These are phyloP conservation scores for Sebastiscus albofasciatus DNA, from an alignment of 2,797 vertebrate species.

Conservation along the genomic window DNA sequence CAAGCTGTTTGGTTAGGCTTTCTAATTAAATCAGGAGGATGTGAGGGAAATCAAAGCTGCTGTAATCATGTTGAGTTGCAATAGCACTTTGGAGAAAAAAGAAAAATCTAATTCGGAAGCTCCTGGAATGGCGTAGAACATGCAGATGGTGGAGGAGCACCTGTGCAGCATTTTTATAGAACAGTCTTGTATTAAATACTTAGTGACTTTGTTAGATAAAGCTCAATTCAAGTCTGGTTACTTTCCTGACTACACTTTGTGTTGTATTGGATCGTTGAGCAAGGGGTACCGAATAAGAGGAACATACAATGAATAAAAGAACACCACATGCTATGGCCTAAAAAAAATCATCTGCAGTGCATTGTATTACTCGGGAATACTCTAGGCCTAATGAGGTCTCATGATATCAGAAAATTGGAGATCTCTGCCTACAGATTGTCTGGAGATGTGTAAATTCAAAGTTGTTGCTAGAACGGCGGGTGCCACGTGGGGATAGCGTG, in stretches of 20 bases:
- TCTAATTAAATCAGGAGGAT: constrained; percentile 58
- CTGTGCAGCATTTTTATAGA: neutral
- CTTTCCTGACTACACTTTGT: neutral
- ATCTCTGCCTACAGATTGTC: neutral
- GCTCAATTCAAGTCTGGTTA: neutral
- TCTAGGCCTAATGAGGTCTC: neutral
- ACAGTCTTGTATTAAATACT: neutral
- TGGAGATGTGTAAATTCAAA: neutral
- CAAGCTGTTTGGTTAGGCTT: constrained; percentile 47
- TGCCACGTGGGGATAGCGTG: no score
- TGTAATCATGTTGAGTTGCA: constrained; percentile 15
- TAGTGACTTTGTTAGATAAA: neutral
- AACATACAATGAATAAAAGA: neutral
- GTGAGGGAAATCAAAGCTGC: constrained; percentile 34
- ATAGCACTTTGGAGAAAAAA: neutral
- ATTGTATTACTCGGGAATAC: neutral
- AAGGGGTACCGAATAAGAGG: neutral
- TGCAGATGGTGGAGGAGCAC: neutral
- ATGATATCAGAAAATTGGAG: neutral
- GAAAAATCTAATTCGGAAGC: neutral
- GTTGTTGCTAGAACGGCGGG: neutral
- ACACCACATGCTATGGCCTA: no score
- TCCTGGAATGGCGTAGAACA: neutral
- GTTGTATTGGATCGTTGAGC: neutral
- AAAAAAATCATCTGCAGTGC: neutral